Base-by-base conservation (phyloP, 2,797 vertebrate species). In the Enteromius thamalakanensis region DNA sequence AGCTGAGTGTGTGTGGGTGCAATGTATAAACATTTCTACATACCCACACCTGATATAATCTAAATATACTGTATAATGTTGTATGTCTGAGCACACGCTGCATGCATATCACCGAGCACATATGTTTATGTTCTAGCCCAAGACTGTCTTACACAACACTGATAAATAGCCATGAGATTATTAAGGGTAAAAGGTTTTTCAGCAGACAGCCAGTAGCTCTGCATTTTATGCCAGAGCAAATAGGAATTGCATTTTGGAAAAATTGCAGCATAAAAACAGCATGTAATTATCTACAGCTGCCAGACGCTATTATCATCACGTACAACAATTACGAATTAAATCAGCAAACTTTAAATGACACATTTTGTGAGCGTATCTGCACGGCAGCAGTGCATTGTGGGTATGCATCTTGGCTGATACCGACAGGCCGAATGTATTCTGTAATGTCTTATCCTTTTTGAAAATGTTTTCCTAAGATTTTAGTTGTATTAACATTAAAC, bases 241-340 rank as follows among this genome's bases (percentile, higher is more conserved):
- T 34, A 1, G 14, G 74, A 77, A 69, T 32, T 55, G 8, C 17
- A 65, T 76, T 82, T 67, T 5, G 10, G 45, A 42, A 37, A 53
- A 67, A 78, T 29, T 42, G 34, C 6, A 65, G 32, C 47, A 37
- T 65, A 49, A 51, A 72, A 74, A 74, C 58, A 81, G 21, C 53
- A 26, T 75, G 47, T 55, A 26, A 67, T 69, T 76, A 83, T 76
- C 81, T 76, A 53, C 45, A 58, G 72, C 74, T 83, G 34, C 74
- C 72, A 83, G 74, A 32, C 26, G 1, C 58, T 53, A 65, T 82
- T 67, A 68, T 69, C 55, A 72, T 23, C n/a, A 68, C 49, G 69
- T 58, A 32, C 17, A 76, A 55, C 49, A 55, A 68, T 67, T 68
- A 76, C 14, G 12, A 76, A 76, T 40, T 29, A 76, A 75, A 62